Evolutionary conservation across 2,113 vertebrate genomes (phyloP), one percentile per base, ranked within the genome.

Genomic region (Baryphthengus martii): DNA sequence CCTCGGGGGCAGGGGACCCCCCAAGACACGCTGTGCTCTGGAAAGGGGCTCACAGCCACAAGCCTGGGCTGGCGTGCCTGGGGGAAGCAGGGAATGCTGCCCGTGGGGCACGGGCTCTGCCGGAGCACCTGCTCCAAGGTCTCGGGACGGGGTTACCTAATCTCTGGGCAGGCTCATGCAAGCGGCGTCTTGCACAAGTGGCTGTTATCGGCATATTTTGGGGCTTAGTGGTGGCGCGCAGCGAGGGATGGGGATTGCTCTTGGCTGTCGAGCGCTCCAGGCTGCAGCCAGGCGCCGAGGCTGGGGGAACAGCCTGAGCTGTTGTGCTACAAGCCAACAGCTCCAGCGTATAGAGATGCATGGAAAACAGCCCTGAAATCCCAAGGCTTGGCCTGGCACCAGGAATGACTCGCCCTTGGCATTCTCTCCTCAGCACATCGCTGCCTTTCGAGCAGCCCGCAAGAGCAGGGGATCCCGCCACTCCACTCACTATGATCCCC

Each of bases 111-210:
- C 63, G 3, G 82, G 92, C 45, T 58, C 6, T 37, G 66, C 91
- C 5, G 2, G 47, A 90, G 95, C 95, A 89, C 94, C 97, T 95
- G 95, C 91, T 75, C 78, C 96, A 50, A 62, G 75, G 91, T 56
- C 80, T 88, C 25, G 21, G 86, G 73, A 76, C 52, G 10, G 86
- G 67, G 66, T 90, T 95, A 39, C 87, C 83, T 86, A 92, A 90
- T 75, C 96, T 67, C 71, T 1, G 13, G 90, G 85, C 94, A 71
- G 79, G 89, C 68, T 81, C 26, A 50, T 40, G 95, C 97, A 89
- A 74, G 88, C 81, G 1, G 33, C 5, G 10, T 84, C 96, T 77
- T 58, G 94, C 88, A 59, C 78, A 68, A 83, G 95, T n/a, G 81
- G 68, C 79, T 93, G 62, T 49, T 73, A 63, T 67, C 85, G 1